Percentiles rank a stretch among this genome's conserved stretches.
phyloP scores from a whole-genome alignment of 1,140 invertebrate genomes.

The Caligus rogercresseyi region DNA sequence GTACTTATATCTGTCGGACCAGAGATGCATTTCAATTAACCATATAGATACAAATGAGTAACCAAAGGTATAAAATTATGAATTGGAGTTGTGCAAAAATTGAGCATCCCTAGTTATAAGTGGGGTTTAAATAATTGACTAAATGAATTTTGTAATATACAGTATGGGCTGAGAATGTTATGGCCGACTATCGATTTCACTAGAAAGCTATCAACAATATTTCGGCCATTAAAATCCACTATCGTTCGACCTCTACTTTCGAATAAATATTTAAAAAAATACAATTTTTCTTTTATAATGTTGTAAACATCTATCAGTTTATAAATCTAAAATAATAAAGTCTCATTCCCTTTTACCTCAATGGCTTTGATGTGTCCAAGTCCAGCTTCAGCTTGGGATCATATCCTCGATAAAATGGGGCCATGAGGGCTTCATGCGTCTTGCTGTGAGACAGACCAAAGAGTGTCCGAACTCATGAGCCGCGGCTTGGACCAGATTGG shows the following conservation, averaged over 20 bases:
- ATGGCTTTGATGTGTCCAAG: constrained; percentile 68
- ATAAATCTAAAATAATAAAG: neutral
- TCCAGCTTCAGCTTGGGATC: constrained; percentile 60
- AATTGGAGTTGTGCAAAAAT: no score
- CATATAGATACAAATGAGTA: no score
- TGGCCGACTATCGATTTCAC: no score
- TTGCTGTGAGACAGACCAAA: constrained; percentile 74
- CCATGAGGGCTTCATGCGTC: constrained; percentile 70
- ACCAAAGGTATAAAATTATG: no score
- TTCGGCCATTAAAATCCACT: no score
- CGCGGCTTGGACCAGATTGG: constrained; percentile 75
- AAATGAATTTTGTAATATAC: neutral
- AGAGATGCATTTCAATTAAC: no score
- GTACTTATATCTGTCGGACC: no score
- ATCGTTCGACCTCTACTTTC: no score
- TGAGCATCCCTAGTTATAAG: no score
- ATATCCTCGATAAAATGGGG: constrained; percentile 81
- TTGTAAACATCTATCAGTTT: neutral
- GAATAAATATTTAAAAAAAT: neutral
- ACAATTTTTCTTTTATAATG: neutral
- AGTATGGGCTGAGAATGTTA: neutral
- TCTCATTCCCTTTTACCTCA: constrained; percentile 25
- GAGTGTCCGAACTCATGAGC: constrained; percentile 89
- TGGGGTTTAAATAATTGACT: no score
- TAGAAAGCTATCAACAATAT: no score